Conservation (phyloP, 2,888 invertebrate species). For the Apomyelois bistriatella region DNA sequence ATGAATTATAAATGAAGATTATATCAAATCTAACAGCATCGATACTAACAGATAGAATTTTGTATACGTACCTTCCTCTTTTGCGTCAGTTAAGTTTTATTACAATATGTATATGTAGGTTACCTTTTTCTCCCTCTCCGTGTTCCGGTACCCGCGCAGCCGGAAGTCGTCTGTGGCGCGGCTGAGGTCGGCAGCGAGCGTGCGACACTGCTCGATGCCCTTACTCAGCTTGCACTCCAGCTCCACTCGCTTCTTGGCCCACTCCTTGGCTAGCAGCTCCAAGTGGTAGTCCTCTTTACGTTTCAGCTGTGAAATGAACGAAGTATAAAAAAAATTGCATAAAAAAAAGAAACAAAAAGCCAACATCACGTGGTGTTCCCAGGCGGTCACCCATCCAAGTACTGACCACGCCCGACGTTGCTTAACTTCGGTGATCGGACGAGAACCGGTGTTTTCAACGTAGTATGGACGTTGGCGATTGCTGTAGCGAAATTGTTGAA, state of each 20-base stretch:
- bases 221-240: slow-evolving; percentile 78
- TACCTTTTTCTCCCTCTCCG: slow-evolving; percentile 76
- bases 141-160: slow-evolving; percentile 66
- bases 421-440: slow-evolving; percentile 72
- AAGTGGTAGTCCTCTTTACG: slow-evolving; percentile 80
- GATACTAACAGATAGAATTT: too few relatives aligned
- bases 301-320: slow-evolving; percentile 55
- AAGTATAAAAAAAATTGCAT: too few relatives aligned
- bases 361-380: slow-evolving; percentile 43
- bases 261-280: slow-evolving; percentile 75
- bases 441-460: slow-evolving; percentile 69
- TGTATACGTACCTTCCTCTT: too few relatives aligned
- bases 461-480: slow-evolving; percentile 41
- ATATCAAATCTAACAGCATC: too few relatives aligned
- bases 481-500: too few relatives aligned
- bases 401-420: slow-evolving; percentile 67
- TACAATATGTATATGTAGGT: neutral
- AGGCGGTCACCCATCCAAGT: slow-evolving; percentile 72
- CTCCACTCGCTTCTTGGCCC: slow-evolving; percentile 75
- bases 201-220: slow-evolving; percentile 82
- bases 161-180: slow-evolving; percentile 81
- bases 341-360: neutral
- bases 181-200: slow-evolving; percentile 79
- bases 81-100: too few relatives aligned
- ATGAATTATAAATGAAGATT: too few relatives aligned